phyloP scores from a whole-genome alignment of 2,888 invertebrate genomes.

The Leptodirus hochenwartii region DNA sequence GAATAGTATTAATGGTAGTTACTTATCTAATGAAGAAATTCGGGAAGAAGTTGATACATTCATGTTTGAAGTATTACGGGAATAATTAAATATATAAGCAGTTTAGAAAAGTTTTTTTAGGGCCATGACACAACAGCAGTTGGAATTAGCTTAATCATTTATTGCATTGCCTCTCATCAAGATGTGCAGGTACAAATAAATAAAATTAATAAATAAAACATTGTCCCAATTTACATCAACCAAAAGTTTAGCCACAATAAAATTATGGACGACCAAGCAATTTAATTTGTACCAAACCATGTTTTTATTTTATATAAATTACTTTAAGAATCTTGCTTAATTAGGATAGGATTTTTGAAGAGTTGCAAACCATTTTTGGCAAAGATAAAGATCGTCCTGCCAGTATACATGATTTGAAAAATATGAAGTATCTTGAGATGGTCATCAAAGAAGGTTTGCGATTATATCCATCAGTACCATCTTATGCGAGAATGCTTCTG shows the following conservation, averaged over 20 bases:
- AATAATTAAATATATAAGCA: too few relatives aligned
- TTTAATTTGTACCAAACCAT: too few relatives aligned
- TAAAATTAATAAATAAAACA: too few relatives aligned
- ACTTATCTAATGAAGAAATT: constrained; percentile 42
- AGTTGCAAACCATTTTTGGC: constrained; percentile 19
- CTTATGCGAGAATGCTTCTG: constrained; percentile 26
- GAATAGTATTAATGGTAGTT: constrained; percentile 19
- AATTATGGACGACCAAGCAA: too few relatives aligned
- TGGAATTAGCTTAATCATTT: constrained; percentile 13
- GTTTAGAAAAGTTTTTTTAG: constrained; percentile 10
- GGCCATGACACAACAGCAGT: constrained; percentile 16
- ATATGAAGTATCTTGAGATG: constrained; percentile 31
- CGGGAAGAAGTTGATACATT: constrained; percentile 12
- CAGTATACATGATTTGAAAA: constrained; percentile 17
- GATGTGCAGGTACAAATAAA: constrained; percentile 12
- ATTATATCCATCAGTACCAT: constrained; percentile 33
- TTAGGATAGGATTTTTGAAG: constrained; percentile 19
- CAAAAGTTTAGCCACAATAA: too few relatives aligned
- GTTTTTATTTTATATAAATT: too few relatives aligned
- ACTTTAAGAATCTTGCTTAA: too few relatives aligned
- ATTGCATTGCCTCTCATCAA: constrained; percentile 11
- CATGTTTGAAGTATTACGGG: constrained; percentile 13
- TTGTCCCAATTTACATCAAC: too few relatives aligned
- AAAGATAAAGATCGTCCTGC: constrained; percentile 9
- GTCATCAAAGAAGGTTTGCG: constrained; percentile 34